These are phyloP conservation scores for Branchellion lobata DNA, from an alignment of 2,888 invertebrate genomes.

Conservation along the genomic window DNA sequence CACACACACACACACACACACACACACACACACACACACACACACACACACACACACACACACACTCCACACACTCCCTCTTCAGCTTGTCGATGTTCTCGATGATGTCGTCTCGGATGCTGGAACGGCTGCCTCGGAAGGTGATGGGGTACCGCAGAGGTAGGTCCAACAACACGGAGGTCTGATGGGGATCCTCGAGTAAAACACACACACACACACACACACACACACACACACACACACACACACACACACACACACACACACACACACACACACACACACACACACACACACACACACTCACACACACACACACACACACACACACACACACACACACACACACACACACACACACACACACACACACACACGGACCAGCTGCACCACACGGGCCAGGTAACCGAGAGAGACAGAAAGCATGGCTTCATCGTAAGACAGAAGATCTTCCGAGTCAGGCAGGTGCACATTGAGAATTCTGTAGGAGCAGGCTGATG, in stretches of 20 bases:
- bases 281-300: no score
- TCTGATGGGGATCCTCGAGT: background rate
- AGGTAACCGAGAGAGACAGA: conserved; percentile 85
- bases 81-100: conserved; percentile 69
- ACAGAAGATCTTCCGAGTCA: conserved; percentile 55
- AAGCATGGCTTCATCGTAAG: conserved; percentile 71
- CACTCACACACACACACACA: no score
- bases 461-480: background rate
- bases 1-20: background rate
- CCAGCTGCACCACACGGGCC: conserved; percentile 78
- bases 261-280: no score
- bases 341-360: background rate
- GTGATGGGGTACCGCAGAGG: conserved; percentile 82
- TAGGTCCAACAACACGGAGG: conserved; percentile 71
- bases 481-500: background rate
- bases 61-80: conserved; percentile 62
- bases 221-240: no score
- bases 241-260: no score
- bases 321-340: no score
- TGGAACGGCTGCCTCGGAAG: conserved; percentile 78
- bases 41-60: background rate
- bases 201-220: background rate
- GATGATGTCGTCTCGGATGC: conserved; percentile 77
- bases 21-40: background rate
- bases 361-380: conserved; percentile 65